phyloP scores from a whole-genome alignment of 2,113 vertebrate species.

The Myotis brandtii region DNA sequence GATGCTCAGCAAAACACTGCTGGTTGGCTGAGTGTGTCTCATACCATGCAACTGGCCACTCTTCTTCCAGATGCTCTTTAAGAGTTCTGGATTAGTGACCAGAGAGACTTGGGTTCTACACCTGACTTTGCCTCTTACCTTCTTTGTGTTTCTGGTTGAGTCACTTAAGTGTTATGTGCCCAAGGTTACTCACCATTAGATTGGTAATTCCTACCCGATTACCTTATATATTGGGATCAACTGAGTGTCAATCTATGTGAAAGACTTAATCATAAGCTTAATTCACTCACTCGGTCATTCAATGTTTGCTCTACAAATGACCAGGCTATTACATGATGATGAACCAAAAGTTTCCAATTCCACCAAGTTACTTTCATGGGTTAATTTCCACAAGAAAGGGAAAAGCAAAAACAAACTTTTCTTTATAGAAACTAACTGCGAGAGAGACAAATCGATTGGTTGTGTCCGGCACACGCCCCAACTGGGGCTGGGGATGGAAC shows the following conservation, averaged over 20 bases:
- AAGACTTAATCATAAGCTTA: not conserved
- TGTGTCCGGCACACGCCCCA: no score
- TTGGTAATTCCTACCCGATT: not conserved
- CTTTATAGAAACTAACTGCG: not conserved
- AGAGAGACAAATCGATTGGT: no score
- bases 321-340: not conserved
- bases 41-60: not conserved
- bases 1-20: not conserved
- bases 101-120: not conserved
- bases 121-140: not conserved
- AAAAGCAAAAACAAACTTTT: conserved; percentile 42
- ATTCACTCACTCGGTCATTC: not conserved
- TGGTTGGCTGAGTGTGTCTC: not conserved
- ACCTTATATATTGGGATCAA: not conserved
- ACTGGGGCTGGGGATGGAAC: no score
- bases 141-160: not conserved
- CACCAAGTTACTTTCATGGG: not conserved
- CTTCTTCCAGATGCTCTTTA: not conserved
- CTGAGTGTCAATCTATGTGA: not conserved
- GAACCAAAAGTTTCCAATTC: not conserved
- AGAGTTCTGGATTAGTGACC: not conserved
- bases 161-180: not conserved
- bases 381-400: not conserved
- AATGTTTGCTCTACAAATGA: not conserved
- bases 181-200: not conserved